Evolutionary conservation across 2,797 vertebrate genomes (phyloP).

Genomic region (Enteromius paludinosus): DNA sequence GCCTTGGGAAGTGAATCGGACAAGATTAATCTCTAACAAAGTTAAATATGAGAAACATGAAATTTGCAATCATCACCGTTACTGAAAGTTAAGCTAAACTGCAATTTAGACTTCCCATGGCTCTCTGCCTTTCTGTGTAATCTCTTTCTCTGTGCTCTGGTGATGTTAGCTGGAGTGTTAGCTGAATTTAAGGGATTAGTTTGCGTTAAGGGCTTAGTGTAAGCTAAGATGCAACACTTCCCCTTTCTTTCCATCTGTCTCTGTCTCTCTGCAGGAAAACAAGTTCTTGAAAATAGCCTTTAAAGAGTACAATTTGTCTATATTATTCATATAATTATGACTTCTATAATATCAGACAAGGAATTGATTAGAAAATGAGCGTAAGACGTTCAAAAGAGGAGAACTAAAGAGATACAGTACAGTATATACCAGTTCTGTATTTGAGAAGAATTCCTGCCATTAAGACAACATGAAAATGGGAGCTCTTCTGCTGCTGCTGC

Average conservation of each 20-base stretch:
- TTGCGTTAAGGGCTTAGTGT: constrained; percentile 67
- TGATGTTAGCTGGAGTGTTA: constrained; percentile 54
- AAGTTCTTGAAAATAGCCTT: background rate
- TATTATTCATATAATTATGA: background rate
- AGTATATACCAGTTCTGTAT: background rate
- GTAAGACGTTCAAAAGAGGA: background rate
- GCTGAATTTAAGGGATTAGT: constrained; percentile 72
- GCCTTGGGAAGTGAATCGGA: background rate
- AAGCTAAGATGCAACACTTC: constrained; percentile 46
- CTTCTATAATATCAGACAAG: background rate
- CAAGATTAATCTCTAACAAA: background rate
- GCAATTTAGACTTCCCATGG: background rate
- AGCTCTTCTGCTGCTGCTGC: constrained; percentile 55
- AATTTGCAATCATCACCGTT: background rate
- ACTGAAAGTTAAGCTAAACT: constrained; percentile 25
- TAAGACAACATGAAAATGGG: constrained; percentile 45
- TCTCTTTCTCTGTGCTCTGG: constrained; percentile 24
- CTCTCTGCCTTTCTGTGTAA: background rate
- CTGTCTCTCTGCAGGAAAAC: background rate
- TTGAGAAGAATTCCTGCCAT: background rate
- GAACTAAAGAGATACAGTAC: background rate
- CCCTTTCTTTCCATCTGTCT: constrained; percentile 29
- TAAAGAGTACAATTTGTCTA: background rate
- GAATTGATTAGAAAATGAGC: background rate
- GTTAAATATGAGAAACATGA: background rate